These are phyloP conservation scores for Periophthalmus modestus DNA, from an alignment of 2,113 vertebrate genomes.

Conservation along the genomic window DNA sequence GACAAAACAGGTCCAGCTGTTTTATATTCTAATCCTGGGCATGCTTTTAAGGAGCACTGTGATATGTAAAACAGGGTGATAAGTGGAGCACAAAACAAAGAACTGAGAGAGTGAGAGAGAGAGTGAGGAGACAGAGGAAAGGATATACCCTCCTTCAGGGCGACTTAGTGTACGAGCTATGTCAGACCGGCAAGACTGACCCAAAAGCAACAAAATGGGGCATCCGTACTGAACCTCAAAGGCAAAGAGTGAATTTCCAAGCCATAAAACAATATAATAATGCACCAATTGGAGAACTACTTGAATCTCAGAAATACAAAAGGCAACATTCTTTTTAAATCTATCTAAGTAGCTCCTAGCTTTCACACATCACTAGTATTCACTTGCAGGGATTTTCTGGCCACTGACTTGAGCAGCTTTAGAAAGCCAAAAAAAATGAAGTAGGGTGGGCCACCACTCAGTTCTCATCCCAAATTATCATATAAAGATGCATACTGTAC, in stretches of 20 bases:
- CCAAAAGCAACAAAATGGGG: slow-evolving; percentile 38
- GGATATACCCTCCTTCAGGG: slow-evolving; percentile 58
- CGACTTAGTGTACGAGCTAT: slow-evolving; percentile 19
- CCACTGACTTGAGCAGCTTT: too few relatives aligned
- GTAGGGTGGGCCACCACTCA: too few relatives aligned
- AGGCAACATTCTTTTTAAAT: background rate
- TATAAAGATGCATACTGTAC: too few relatives aligned
- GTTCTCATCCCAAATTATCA: too few relatives aligned
- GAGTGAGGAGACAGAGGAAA: slow-evolving; percentile 34
- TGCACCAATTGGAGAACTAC: background rate
- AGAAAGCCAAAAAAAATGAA: too few relatives aligned
- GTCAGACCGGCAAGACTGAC: slow-evolving; percentile 43
- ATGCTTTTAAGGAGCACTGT: slow-evolving; percentile 46
- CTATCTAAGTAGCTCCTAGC: too few relatives aligned
- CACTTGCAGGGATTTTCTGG: too few relatives aligned
- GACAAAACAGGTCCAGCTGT: slow-evolving; percentile 47
- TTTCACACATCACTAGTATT: too few relatives aligned
- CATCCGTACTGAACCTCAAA: slow-evolving; percentile 12
- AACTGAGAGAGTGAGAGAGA: slow-evolving; percentile 36
- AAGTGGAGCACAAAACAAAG: slow-evolving; percentile 68
- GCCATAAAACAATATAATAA: background rate
- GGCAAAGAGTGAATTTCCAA: background rate
- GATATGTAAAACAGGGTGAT: slow-evolving; percentile 71
- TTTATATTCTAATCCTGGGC: slow-evolving; percentile 46
- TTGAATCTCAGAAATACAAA: background rate